Base-by-base conservation (phyloP, 2,888 invertebrate species). In the Leucophenga montana region DNA sequence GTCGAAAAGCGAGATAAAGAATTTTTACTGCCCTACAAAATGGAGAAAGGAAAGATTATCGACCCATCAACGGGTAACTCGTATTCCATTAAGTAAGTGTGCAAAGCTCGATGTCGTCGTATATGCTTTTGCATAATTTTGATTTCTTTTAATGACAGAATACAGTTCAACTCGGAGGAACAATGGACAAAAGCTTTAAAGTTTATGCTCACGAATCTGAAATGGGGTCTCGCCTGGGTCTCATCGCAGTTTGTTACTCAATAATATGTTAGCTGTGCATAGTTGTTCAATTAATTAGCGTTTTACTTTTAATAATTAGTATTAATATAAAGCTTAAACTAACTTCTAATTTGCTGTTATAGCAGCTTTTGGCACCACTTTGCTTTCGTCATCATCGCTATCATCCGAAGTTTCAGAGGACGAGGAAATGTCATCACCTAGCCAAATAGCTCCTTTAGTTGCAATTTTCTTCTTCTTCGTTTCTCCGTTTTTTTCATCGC, bases 121-220 rank as follows among this genome's bases (percentile, higher is more conserved):
- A n/a, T n/a, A n/a, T n/a, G n/a, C n/a, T n/a, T n/a, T n/a, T n/a
- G n/a, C n/a, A n/a, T n/a, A 8, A 44, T 20, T n/a, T n/a, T 4
- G 6, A 9, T 33, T 0, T 33, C 4, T 20, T 71, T 48, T 33
- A 18, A 68, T 76, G 78, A 1, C 69, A 95, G 95, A 90, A 97
- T 97, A 78, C 98, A 98, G 90, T 95, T 99, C 84, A 99, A 99
- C 90, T 98, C 97, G 0, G 98, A 99, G 89, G 99, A 99, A 85
- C 97, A 98, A 86, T 99, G 99, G 99, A 99, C 99, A 0, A 99
- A 99, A 89, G 99, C 99, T 1, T 90, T 99, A 46, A 98, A 99
- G 89, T 98, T 97, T 88, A 94, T 99, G 93, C 89, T 99, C 78
- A 98, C 98, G 0, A 98, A 99, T 90, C 90, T 99, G 67, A 99